A percentile compares a stretch with the other conserved stretches of the same genome.
Evolutionary conservation across 1,140 invertebrate species (phyloP).

Genomic region (Drosophila setifemur): DNA sequence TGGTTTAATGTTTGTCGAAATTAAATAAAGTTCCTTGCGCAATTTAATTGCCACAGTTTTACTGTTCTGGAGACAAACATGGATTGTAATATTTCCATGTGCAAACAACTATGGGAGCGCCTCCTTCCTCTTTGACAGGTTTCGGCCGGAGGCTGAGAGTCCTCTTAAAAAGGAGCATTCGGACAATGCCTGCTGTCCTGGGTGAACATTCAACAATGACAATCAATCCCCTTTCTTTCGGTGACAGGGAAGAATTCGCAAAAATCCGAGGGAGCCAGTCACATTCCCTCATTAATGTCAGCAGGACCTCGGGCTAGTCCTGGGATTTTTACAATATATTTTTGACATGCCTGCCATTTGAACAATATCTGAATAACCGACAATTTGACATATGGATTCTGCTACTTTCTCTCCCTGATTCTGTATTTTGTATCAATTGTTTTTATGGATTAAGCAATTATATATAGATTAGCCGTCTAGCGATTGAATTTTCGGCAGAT

Average conservation of each 20-base stretch:
- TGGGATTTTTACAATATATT: neutral
- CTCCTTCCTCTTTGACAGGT: neutral
- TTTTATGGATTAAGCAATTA: slow-evolving; percentile 5
- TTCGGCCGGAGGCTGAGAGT: neutral
- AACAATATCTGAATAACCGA: slow-evolving; percentile 18
- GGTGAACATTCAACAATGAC: slow-evolving; percentile 20
- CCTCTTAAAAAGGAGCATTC: neutral
- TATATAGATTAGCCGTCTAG: slow-evolving; percentile 19
- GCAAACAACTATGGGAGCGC: neutral
- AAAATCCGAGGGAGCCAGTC: slow-evolving; percentile 48
- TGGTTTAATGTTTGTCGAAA: neutral
- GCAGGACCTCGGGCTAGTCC: neutral
- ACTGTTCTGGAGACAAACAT: neutral
- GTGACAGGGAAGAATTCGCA: too few relatives aligned
- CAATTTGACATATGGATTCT: slow-evolving; percentile 26
- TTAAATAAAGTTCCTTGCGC: neutral
- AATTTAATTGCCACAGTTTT: neutral
- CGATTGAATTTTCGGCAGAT: neutral
- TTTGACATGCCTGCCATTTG: slow-evolving; percentile 32
- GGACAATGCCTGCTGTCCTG: slow-evolving; percentile 1
- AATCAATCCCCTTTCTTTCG: slow-evolving; percentile 7
- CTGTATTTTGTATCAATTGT: slow-evolving; percentile 33
- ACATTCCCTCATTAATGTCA: slow-evolving; percentile 70
- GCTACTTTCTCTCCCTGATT: slow-evolving; percentile 14
- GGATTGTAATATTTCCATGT: slow-evolving; percentile 11